Base-by-base conservation (phyloP, 2,888 invertebrate species). In the Balanococcus diminutus region DNA sequence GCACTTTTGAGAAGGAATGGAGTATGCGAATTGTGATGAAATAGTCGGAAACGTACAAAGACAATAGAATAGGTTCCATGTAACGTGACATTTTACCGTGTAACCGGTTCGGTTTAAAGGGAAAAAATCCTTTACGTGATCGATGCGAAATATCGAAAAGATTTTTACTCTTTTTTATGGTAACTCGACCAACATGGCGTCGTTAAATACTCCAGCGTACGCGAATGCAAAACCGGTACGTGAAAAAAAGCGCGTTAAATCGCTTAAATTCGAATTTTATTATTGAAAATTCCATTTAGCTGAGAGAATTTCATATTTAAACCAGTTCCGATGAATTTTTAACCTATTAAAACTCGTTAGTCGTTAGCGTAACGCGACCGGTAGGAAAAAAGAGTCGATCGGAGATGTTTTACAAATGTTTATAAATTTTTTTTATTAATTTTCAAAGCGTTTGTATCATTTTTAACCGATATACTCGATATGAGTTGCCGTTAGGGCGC, bases 311-410 rank as follows among this genome's bases (percentile, higher is more conserved):
- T 79, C 75, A 79, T 67, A 79, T 36, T 32, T 79, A 79, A 79
- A 79, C 75, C 75, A 79, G 75, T 79, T 79, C 11, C 19, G 75
- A 36, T 36, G 75, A 79, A 79, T 79, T 79, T 79, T 79, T 79
- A 79, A 79, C 75, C 75, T 79, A 79, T 36, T 79, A 79, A 79
- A 79, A 79, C 75, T 79, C 75, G 75, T 75, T 79, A 36, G 8
- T 19, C 22, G 56, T 56, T 56, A 22, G 36, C 8, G 3, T 6
- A 3, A 19, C 75, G 36, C 75, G 28, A 79, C 28, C 75, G 32
- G 75, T 32, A 32, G 75, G 8, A 79, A 22, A 79, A 79, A 79
- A 79, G 19, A 79, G 32, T 79, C 75, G 72, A 72, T 72, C 72
- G 72, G 31, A 31, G 72, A 72, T 72, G 72, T 31, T 31, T 72